These are phyloP conservation scores for Periophthalmus modestus DNA, from an alignment of 2,113 vertebrate species.

Conservation along the genomic window DNA sequence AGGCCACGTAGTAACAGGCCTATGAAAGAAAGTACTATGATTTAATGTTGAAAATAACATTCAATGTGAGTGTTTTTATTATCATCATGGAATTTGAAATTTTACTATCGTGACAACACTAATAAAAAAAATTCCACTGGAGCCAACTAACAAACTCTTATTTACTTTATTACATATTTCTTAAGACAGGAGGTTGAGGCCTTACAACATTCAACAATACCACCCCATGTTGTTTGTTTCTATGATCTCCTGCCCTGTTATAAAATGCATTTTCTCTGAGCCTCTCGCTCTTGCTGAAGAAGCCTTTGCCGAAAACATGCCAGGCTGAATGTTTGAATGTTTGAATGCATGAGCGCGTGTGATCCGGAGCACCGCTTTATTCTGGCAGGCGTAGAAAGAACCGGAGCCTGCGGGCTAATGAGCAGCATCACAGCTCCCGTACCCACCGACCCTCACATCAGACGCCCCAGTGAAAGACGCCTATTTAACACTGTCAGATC, in stretches of 20 bases:
- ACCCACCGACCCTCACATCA: slow-evolving; percentile 42
- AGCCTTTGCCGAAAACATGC: slow-evolving; percentile 31
- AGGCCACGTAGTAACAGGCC: too few species aligned
- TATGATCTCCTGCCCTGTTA: background rate
- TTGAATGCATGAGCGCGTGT: slow-evolving; percentile 35
- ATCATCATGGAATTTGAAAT: too few species aligned
- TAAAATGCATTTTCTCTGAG: background rate
- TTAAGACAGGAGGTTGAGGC: background rate
- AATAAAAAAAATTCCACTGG: too few species aligned
- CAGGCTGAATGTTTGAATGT: slow-evolving; percentile 37
- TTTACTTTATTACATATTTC: background rate
- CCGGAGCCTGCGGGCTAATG: slow-evolving; percentile 55
- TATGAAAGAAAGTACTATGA: too few species aligned
- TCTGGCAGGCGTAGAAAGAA: slow-evolving; percentile 16
- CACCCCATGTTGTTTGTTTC: background rate
- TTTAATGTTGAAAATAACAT: too few species aligned
- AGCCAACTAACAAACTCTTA: background rate
- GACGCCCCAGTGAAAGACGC: slow-evolving; percentile 33
- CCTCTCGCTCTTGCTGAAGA: slow-evolving; percentile 5
- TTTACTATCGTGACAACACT: too few species aligned
- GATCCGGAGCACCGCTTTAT: slow-evolving; percentile 54
- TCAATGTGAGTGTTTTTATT: too few species aligned
- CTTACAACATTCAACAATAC: background rate
- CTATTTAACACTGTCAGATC: slow-evolving; percentile 59
- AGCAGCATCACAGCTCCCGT: slow-evolving; percentile 57